Percentiles rank a stretch among this genome's conserved stretches.
phyloP scores from a whole-genome alignment of 2,113 vertebrate genomes.

The mouse (Mus musculus) region GRCm39 chr8:58998501-58999000 shows the following conservation, averaged over 20 bases:
- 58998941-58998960: not conserved
- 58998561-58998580: constrained; percentile 72
- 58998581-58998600: constrained; percentile 60
- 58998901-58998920: not conserved
- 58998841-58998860: not conserved
- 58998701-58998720: not conserved
- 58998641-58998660: constrained; percentile 45
- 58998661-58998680: constrained; percentile 64
- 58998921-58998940: not conserved
- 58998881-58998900: not conserved
- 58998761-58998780: not conserved
- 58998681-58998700: constrained; percentile 62
- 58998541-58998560: constrained; percentile 64
- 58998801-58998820: constrained; percentile 2
- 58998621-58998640: constrained; percentile 66
- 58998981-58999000: not conserved
- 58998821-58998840: constrained; percentile 1
- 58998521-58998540: constrained; percentile 73
- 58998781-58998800: constrained; percentile 39
- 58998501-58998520: constrained; percentile 14
- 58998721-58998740: constrained; percentile 60
- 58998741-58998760: not conserved
- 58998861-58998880: not conserved
- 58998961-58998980: not conserved
- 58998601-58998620: constrained; percentile 68